Evolutionary conservation across 2,888 invertebrate species (phyloP).

Genomic region (Galerucella nymphaeae): DNA sequence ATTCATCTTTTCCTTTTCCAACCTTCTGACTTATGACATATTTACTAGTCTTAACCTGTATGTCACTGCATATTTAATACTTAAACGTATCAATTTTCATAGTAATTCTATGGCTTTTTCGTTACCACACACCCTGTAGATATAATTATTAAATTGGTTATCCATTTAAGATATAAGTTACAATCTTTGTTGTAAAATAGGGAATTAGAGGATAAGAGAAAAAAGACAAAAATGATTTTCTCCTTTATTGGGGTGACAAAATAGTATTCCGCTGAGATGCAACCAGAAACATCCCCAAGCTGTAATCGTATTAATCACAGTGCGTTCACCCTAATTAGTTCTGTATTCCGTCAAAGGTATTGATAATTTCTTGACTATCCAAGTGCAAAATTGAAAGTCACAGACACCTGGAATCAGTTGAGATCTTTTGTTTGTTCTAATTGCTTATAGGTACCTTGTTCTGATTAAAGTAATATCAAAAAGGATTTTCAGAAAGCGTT

Average conservation of each 20-base stretch:
- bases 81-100: no score
- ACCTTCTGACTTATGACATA: no score
- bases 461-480: constrained; percentile 2
- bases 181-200: neutral
- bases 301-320: constrained; percentile 60
- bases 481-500: neutral
- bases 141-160: neutral
- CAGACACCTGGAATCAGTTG: constrained; percentile 54
- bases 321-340: constrained; percentile 59
- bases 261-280: constrained; percentile 23
- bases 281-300: constrained; percentile 37
- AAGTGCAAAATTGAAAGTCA: constrained; percentile 61
- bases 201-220: constrained; percentile 20
- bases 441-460: constrained; percentile 39
- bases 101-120: no score
- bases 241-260: constrained; percentile 23
- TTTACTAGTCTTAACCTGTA: no score
- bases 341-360: constrained; percentile 52
- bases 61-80: no score
- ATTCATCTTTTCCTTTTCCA: no score
- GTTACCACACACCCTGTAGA: neutral
- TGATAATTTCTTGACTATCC: constrained; percentile 55
- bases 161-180: neutral
- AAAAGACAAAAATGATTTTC: constrained; percentile 31
- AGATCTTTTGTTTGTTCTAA: constrained; percentile 47